These are phyloP conservation scores for Drosophila meridiana DNA, from an alignment of 2,888 invertebrate genomes.

Conservation along the genomic window DNA sequence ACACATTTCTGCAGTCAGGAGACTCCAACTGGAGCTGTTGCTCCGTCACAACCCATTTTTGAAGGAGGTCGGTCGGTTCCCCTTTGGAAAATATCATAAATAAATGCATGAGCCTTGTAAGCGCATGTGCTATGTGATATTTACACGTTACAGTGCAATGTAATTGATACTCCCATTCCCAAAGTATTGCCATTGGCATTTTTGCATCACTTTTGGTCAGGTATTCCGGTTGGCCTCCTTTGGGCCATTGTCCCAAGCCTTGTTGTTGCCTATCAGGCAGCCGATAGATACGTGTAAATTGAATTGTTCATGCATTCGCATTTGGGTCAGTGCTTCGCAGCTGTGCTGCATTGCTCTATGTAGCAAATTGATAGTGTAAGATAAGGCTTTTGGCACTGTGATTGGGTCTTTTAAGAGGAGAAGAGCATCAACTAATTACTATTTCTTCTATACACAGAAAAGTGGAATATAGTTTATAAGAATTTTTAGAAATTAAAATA, in stretches of 20 bases:
- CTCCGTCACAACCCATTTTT: slow-evolving; percentile 11
- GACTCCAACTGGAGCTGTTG: slow-evolving; percentile 4
- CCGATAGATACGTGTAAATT: slow-evolving; percentile 39
- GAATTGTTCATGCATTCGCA: slow-evolving; percentile 28
- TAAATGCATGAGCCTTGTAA: slow-evolving; percentile 71
- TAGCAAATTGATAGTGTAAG: not conserved
- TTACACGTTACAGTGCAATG: slow-evolving; percentile 63
- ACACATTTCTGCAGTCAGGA: not conserved
- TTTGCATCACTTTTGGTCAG: slow-evolving; percentile 19
- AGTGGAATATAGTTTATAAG: not conserved
- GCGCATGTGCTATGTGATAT: slow-evolving; percentile 43
- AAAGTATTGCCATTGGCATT: slow-evolving; percentile 28
- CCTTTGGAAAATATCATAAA: slow-evolving; percentile 63
- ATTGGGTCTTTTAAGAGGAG: not conserved
- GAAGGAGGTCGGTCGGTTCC: not conserved
- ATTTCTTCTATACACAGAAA: not conserved
- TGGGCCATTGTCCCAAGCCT: slow-evolving; percentile 1
- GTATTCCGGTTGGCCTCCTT: slow-evolving; percentile 2
- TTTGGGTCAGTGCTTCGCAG: slow-evolving; percentile 26
- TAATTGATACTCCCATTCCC: slow-evolving; percentile 70
- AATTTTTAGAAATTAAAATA: too few relatives aligned
- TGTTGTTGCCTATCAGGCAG: slow-evolving; percentile 5
- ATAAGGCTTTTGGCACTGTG: not conserved
- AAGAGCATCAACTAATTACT: not conserved
- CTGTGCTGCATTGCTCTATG: not conserved